phyloP scores from a whole-genome alignment of 2,113 vertebrate genomes.

The Pteronura brasiliensis region DNA sequence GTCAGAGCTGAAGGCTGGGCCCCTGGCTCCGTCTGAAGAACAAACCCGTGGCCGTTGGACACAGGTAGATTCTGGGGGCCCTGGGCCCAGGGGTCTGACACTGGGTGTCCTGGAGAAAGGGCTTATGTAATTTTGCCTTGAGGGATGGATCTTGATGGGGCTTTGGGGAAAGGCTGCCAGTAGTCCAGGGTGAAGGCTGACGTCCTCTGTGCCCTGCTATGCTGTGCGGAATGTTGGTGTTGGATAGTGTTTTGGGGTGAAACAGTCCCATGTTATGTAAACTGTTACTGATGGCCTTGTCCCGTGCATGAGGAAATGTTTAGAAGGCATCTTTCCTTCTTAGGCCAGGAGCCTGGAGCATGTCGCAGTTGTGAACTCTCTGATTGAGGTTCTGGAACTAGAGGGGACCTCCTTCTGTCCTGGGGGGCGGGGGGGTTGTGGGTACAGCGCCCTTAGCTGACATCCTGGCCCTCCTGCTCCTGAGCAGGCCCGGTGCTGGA shows the following conservation, averaged over 20 bases:
- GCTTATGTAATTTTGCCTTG: background rate
- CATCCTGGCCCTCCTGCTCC: background rate
- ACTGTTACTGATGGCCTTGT: background rate
- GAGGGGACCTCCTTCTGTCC: background rate
- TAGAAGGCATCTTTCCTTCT: background rate
- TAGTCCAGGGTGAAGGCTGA: background rate
- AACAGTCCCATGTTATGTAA: background rate
- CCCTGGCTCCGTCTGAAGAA: background rate
- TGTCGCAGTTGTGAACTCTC: background rate
- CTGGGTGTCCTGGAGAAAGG: background rate
- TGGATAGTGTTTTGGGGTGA: slow-evolving; percentile 21
- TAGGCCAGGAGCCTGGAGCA: background rate
- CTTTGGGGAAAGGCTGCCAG: background rate
- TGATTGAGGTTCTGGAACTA: background rate
- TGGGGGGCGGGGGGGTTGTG: background rate
- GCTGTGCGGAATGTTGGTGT: background rate
- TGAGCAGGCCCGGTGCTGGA: background rate
- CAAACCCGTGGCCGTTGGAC: background rate
- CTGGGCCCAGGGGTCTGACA: background rate
- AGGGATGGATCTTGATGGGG: background rate
- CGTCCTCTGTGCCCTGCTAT: background rate
- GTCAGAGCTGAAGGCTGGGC: background rate
- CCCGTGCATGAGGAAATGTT: background rate
- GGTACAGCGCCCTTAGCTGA: background rate
- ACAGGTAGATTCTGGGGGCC: background rate